Conservation (phyloP, 2,113 vertebrate genomes). For the Macquaria australasica region DNA sequence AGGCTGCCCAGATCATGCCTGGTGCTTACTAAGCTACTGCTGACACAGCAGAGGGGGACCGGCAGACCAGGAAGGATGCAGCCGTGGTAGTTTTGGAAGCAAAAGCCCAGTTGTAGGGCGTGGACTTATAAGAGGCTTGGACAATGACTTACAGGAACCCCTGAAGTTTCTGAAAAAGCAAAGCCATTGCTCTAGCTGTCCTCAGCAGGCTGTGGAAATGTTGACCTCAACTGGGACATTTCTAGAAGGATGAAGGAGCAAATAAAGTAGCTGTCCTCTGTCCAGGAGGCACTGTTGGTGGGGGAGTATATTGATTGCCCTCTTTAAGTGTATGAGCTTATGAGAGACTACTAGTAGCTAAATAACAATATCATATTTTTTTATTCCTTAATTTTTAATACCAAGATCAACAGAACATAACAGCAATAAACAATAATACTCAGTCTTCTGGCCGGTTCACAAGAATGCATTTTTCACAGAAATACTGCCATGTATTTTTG, state of each 20-base stretch:
- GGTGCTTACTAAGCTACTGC: not conserved
- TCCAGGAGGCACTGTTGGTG: not conserved
- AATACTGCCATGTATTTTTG: too few relatives aligned
- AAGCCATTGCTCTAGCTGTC: not conserved
- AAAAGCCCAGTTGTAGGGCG: not conserved
- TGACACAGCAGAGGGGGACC: not conserved
- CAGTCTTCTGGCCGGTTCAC: too few relatives aligned
- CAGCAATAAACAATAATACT: too few relatives aligned
- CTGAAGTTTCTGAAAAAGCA: not conserved
- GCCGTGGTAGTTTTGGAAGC: not conserved
- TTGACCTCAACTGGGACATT: not conserved
- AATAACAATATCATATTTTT: too few relatives aligned
- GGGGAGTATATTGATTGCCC: not conserved
- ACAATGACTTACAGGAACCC: not conserved
- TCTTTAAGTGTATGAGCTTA: not conserved
- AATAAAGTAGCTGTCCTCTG: not conserved
- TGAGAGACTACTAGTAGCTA: not conserved
- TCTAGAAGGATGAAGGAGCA: not conserved
- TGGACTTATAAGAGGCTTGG: not conserved
- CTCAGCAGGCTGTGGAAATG: not conserved
- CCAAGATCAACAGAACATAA: not conserved
- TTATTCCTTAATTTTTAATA: not conserved
- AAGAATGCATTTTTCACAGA: too few relatives aligned
- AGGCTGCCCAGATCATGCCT: not conserved
- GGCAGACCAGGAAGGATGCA: conserved; percentile 10